Evolutionary conservation across 2,888 invertebrate species (phyloP).

Genomic region (Ecdyonurus torrentis): DNA sequence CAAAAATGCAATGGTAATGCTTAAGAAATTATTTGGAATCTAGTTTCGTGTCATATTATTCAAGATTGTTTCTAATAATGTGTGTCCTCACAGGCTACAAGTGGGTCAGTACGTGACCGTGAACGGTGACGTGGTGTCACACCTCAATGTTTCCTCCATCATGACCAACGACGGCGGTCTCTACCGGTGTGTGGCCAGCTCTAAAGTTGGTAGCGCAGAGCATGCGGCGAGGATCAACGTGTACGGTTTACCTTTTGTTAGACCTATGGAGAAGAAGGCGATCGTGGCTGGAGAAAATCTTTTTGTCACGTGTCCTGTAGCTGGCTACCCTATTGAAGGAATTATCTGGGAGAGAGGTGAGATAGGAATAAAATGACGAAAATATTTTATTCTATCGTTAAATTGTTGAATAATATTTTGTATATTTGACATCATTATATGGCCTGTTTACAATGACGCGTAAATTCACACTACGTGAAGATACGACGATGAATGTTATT

Average conservation of each 20-base stretch:
- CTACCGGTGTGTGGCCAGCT: constrained; percentile 72
- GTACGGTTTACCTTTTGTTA: constrained; percentile 76
- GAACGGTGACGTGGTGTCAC: constrained; percentile 66
- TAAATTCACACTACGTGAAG: too few relatives aligned
- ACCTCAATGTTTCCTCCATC: constrained; percentile 74
- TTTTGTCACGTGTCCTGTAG: constrained; percentile 81
- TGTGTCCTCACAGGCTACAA: constrained; percentile 19
- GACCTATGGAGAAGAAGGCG: constrained; percentile 83
- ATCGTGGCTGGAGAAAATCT: constrained; percentile 83
- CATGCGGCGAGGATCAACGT: constrained; percentile 77
- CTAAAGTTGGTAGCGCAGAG: constrained; percentile 65
- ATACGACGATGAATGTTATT: too few relatives aligned
- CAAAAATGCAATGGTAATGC: background rate
- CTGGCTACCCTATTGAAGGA: constrained; percentile 84
- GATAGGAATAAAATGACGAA: too few relatives aligned
- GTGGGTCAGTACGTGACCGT: constrained; percentile 25
- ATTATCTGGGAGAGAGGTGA: constrained; percentile 94
- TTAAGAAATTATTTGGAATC: background rate
- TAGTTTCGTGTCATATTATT: background rate
- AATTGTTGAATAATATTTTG: too few relatives aligned
- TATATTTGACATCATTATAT: too few relatives aligned
- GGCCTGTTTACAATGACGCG: too few relatives aligned
- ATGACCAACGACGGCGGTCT: constrained; percentile 85
- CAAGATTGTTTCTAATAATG: too few relatives aligned
- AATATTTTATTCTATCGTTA: too few relatives aligned